Base-by-base conservation (phyloP, 2,113 vertebrate genomes). In the Xenotilapia leptura region DNA sequence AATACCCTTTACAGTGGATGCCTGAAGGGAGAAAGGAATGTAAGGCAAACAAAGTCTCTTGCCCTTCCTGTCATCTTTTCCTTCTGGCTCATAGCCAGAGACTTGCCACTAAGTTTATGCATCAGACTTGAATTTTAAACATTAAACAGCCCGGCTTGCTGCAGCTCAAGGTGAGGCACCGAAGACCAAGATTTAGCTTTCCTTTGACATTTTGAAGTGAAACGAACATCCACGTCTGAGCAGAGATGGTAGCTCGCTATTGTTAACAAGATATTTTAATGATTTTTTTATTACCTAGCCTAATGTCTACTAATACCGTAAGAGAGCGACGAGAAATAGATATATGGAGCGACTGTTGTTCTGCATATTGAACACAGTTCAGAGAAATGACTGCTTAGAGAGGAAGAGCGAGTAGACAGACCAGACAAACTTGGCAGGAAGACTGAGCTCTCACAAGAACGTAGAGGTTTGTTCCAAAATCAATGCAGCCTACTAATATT, bases 401-500 rank as follows among this genome's bases (percentile, higher is more conserved):
- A 92, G 88, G 87, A 91, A 92, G 83, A 88, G 85, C 31, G 91
- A 92, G 93, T 80, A 92, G 92, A 95, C 92, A 82, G 93, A 91
- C 81, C 90, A 93, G 90, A 92, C 92, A 93, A 92, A 92, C 92
- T 93, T 95, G 94, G 93, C 93, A 94, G 84, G 31, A 81, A 21
- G 86, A 88, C 85, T 79, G 84, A 83, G 88, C 90, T 85, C 91
- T 86, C 89, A 88, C 86, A 86, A 89, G 85, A 93, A 94, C 84
- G 70, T 92, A 83, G 90, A 89, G 84, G 80, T 82, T 88, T 62
- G 81, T 90, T 93, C 92, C 90, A 93, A 92, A 95, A 94, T 95
- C 90, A 94, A 95, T 95, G 90, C 89, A 86, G 88, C 93, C 90
- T 85, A 88, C 93, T 93, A 94, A 94, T 95, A 92, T 93, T 94